Evolutionary conservation across 2,113 vertebrate genomes (phyloP).

Genomic region (Holacanthus passer): DNA sequence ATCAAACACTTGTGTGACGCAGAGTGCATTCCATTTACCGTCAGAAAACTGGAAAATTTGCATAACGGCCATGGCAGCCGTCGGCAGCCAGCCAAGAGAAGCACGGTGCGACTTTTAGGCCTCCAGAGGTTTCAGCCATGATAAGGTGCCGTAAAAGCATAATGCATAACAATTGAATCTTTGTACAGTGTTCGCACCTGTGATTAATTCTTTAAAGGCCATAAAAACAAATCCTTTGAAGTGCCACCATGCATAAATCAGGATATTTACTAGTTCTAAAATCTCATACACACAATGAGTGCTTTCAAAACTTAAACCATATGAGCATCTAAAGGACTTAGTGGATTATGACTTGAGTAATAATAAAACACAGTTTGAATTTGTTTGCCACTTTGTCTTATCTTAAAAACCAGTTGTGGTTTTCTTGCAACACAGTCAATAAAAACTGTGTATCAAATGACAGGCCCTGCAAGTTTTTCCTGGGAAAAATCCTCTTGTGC

Average conservation of each 20-base stretch:
- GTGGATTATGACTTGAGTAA: neutral
- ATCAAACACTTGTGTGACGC: constrained; percentile 23
- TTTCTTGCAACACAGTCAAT: neutral
- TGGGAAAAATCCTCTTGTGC: neutral
- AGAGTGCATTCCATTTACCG: constrained; percentile 59
- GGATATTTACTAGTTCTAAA: neutral
- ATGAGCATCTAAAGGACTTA: neutral
- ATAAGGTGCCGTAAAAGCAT: constrained; percentile 61
- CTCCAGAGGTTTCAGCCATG: constrained; percentile 23
- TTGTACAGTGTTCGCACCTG: constrained; percentile 43
- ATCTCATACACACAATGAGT: neutral
- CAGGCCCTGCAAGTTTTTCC: neutral
- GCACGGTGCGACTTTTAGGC: constrained; percentile 36
- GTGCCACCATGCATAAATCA: constrained; percentile 35
- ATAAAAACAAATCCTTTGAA: constrained; percentile 31
- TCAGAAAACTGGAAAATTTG: constrained; percentile 73
- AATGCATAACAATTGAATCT: constrained; percentile 56
- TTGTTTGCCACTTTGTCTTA: neutral
- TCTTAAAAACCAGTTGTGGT: neutral
- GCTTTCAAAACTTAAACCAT: neutral
- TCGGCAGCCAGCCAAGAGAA: constrained; percentile 60
- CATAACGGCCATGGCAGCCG: constrained; percentile 80
- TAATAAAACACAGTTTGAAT: neutral
- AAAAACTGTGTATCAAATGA: neutral
- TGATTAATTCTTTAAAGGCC: constrained; percentile 16